phyloP scores from a whole-genome alignment of 2,888 invertebrate genomes.

The Andrena minutula region DNA sequence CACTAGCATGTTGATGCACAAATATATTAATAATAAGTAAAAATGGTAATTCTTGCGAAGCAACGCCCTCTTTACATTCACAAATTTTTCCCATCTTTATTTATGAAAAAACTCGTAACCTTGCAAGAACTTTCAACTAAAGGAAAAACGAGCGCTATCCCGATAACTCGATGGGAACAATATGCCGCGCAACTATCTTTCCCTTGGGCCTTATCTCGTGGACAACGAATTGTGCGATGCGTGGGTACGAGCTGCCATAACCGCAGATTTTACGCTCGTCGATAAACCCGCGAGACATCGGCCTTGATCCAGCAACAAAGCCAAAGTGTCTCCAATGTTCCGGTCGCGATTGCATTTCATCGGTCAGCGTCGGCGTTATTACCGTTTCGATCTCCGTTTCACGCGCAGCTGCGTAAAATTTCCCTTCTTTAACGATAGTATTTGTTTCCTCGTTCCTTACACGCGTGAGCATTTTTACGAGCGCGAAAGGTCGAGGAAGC shows the following conservation, averaged over 20 bases:
- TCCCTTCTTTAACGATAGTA: neutral
- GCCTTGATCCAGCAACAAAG: constrained; percentile 61
- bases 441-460: constrained; percentile 1
- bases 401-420: neutral
- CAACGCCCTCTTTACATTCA: neutral
- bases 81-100: neutral
- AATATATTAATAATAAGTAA: neutral
- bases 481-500: neutral
- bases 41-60: neutral
- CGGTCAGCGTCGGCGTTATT: constrained; percentile 29
- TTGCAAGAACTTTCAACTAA: neutral
- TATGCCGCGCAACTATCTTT: neutral
- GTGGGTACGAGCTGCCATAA: constrained; percentile 50
- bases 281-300: constrained; percentile 57
- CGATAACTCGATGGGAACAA: neutral
- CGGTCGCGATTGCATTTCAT: constrained; percentile 41
- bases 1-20: too few species aligned
- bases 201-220: neutral
- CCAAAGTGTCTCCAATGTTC: constrained; percentile 47
- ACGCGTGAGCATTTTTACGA: neutral
- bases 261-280: constrained; percentile 48
- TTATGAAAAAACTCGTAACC: neutral
- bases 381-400: constrained; percentile 20
- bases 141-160: neutral
- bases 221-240: constrained; percentile 3